Percentiles rank a stretch among this genome's conserved stretches.
Evolutionary conservation across 2,888 invertebrate species (phyloP).

Genomic region (Diaprepes abbreviatus): DNA sequence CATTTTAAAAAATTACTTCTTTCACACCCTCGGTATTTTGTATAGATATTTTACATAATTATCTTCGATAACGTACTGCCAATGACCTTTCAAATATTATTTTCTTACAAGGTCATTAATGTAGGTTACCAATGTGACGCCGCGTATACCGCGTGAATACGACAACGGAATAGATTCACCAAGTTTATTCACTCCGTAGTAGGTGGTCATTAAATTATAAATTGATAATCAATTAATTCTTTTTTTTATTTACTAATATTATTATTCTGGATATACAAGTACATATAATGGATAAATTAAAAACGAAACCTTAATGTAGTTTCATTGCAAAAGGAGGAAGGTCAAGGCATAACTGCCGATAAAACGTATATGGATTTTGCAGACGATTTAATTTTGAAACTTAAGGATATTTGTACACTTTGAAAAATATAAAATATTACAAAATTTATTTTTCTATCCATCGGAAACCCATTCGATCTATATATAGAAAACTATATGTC

Average conservation of each 20-base stretch:
- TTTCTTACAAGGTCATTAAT: slow-evolving; percentile 32
- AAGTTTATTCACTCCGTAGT: slow-evolving; percentile 9
- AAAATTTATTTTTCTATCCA: too few species aligned
- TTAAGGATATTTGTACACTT: too few species aligned
- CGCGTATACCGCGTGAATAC: slow-evolving; percentile 2
- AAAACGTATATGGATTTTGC: too few species aligned
- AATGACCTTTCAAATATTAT: slow-evolving; percentile 37
- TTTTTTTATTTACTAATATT: background rate
- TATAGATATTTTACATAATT: slow-evolving; percentile 11
- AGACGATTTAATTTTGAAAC: too few species aligned
- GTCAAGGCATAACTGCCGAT: too few species aligned
- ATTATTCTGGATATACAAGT: background rate
- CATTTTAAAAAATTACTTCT: too few species aligned
- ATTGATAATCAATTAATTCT: background rate
- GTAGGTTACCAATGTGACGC: slow-evolving; percentile 35
- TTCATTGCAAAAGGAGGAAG: background rate
- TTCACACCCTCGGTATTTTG: background rate
- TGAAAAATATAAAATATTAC: too few species aligned
- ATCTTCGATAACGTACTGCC: slow-evolving; percentile 29
- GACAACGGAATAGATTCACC: slow-evolving; percentile 13
- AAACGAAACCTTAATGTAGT: background rate
- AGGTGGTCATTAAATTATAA: slow-evolving; percentile 21
- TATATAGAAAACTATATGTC: too few species aligned
- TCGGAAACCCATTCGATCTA: too few species aligned
- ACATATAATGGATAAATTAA: too few species aligned